Percentiles rank a stretch among this genome's conserved stretches.
phyloP scores from a whole-genome alignment of 2,113 vertebrate genomes.

The Cnemophilus loriae region DNA sequence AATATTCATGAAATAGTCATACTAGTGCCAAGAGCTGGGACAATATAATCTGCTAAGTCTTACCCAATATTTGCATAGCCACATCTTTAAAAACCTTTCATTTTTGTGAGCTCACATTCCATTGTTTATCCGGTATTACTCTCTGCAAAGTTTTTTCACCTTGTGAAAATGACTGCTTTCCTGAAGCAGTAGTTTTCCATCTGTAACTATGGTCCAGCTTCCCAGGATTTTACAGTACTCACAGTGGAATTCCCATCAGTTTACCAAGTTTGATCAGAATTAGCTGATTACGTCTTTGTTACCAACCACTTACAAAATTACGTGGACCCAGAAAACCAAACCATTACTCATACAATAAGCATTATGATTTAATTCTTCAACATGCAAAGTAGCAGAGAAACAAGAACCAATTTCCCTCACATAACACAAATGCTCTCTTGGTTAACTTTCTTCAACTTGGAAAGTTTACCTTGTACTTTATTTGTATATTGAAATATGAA shows the following conservation, averaged over 20 bases:
- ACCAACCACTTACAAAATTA: not conserved
- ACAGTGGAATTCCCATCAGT: not conserved
- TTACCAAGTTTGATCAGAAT: not conserved
- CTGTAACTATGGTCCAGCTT: not conserved
- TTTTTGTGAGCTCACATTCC: not conserved
- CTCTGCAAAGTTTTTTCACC: not conserved
- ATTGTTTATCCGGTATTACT: conserved; percentile 4
- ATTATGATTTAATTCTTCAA: not conserved
- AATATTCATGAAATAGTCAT: not conserved
- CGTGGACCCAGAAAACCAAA: not conserved
- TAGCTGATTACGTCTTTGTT: not conserved
- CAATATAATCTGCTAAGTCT: not conserved
- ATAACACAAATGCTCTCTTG: not conserved
- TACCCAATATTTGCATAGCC: not conserved
- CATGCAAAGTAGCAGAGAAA: not conserved
- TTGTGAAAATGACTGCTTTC: not conserved
- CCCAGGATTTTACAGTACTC: not conserved
- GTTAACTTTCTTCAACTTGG: not conserved
- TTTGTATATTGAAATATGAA: not conserved
- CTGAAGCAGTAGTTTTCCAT: not conserved
- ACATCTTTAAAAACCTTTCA: not conserved
- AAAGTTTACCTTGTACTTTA: not conserved
- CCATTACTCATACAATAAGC: not conserved
- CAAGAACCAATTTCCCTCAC: not conserved
- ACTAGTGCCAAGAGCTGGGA: not conserved